A percentile compares a stretch with the other conserved stretches of the same genome.
These are phyloP conservation scores for Maniola jurtina DNA, from an alignment of 1,140 invertebrate genomes.

Conservation along the genomic window DNA sequence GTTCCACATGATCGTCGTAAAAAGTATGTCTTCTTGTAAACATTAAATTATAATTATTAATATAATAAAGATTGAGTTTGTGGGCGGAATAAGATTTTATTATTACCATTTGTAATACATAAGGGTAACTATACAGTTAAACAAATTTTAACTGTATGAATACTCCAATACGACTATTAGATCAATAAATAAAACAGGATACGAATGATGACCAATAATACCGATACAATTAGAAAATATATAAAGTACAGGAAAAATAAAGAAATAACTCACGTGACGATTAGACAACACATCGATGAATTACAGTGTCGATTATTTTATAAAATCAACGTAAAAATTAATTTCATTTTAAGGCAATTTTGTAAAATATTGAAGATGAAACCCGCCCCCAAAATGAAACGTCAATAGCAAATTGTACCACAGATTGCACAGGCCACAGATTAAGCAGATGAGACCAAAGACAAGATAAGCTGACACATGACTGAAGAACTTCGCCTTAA, in stretches of 20 bases:
- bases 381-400: constrained; percentile 74
- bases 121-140: background rate
- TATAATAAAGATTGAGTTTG: too few species aligned
- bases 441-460: background rate
- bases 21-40: too few species aligned
- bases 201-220: constrained; percentile 47
- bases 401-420: constrained; percentile 58
- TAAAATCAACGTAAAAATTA: constrained; percentile 32
- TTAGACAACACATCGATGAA: constrained; percentile 19
- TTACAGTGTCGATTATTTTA: constrained; percentile 1
- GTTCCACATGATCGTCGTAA: too few species aligned
- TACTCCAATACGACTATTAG: constrained; percentile 32
- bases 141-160: constrained; percentile 16
- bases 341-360: constrained; percentile 35
- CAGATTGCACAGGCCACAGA: too few species aligned
- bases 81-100: too few species aligned
- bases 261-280: constrained; percentile 16
- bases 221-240: constrained; percentile 25
- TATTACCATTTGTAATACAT: too few species aligned
- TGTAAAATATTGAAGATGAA: constrained; percentile 37
- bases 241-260: constrained; percentile 7
- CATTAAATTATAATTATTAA: too few species aligned
- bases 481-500: too few species aligned
- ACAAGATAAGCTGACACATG: background rate
- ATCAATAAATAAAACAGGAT: constrained; percentile 63